Evolutionary conservation across 2,113 vertebrate species (phyloP), one percentile per base, ranked within the genome.

Genomic region (Willisornis vidua): DNA sequence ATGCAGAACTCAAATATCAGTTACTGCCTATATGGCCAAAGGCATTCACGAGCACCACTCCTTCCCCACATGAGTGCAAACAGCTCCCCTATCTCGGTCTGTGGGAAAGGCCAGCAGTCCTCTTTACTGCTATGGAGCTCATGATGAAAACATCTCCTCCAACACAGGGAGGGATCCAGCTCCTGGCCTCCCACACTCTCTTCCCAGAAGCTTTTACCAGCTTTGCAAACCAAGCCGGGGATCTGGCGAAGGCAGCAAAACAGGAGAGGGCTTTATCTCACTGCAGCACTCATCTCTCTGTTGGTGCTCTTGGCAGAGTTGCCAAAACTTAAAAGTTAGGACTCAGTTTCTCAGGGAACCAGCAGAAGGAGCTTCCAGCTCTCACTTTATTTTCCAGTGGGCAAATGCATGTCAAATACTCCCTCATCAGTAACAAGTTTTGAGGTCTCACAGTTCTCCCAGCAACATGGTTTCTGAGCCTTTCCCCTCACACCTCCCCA

Each of bases 401-500:
- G 24, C 33, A 87, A 75, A 77, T 4, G 4, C 52, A 70, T 4
- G 19, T 43, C 23, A 55, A 51, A 67, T 35, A 26, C 8, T 35
- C 74, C 33, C 29, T 39, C 48, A 46, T 4, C 15, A 61, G 28
- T 9, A 66, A 68, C 3, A 67, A 63, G 33, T 4, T 78, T 5
- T 1, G 0, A 43, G 9, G 18, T 74, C 51, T 51, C 25, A 15
- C 6, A 65, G 16, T 19, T 39, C 20, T 63, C 35, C 59, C 1
- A 5, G 81, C 63, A 90, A 45, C 24, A 6, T 0, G 6, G 46
- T 0, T 62, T 39, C 58, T 1, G 14, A 48, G 66, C 39, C 74
- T 52, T 58, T 57, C 43, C 67, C 33, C 46, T 43, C 3, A 1
- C 19, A 3, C 10, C 24, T 26, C 31, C 19, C 16, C 20, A 35